Conservation (phyloP, 2,888 invertebrate species). For the Busseola fusca region DNA sequence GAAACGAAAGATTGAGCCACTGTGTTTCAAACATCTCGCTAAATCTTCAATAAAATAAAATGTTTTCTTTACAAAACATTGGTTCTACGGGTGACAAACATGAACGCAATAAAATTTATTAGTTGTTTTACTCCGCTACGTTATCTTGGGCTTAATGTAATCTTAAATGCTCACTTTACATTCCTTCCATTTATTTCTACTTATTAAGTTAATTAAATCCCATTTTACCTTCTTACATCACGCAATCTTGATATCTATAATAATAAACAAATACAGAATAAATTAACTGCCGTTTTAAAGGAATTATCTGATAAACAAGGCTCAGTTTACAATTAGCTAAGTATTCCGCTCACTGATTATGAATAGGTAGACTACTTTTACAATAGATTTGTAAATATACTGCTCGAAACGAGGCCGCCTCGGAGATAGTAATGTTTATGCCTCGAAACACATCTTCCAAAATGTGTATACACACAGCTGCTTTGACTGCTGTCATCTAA, state of each 20-base stretch:
- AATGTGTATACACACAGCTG: no score
- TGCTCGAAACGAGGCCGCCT: conserved; percentile 24
- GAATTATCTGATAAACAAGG: conserved; percentile 42
- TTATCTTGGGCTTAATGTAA: conserved; percentile 20
- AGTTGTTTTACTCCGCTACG: conserved; percentile 13
- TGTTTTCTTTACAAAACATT: conserved; percentile 33
- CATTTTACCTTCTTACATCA: conserved; percentile 20
- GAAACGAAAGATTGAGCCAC: conserved; percentile 1
- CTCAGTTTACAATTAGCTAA: conserved; percentile 54
- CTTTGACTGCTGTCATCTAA: no score
- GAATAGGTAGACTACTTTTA: conserved; percentile 33
- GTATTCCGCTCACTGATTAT: conserved; percentile 51
- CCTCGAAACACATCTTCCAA: neutral
- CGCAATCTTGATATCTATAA: neutral
- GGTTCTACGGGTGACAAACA: conserved; percentile 35
- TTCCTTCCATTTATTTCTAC: conserved; percentile 56
- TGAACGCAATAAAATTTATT: conserved; percentile 28
- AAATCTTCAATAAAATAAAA: conserved; percentile 4
- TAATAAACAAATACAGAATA: neutral
- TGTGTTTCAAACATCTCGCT: conserved; percentile 4
- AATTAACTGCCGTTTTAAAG: conserved; percentile 42
- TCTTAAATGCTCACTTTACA: conserved; percentile 59
- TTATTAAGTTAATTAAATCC: conserved; percentile 32
- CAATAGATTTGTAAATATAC: conserved; percentile 17
- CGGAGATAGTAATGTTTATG: neutral